Evolutionary conservation across 2,113 vertebrate genomes (phyloP).

Genomic region (Bubo blakistoni): DNA sequence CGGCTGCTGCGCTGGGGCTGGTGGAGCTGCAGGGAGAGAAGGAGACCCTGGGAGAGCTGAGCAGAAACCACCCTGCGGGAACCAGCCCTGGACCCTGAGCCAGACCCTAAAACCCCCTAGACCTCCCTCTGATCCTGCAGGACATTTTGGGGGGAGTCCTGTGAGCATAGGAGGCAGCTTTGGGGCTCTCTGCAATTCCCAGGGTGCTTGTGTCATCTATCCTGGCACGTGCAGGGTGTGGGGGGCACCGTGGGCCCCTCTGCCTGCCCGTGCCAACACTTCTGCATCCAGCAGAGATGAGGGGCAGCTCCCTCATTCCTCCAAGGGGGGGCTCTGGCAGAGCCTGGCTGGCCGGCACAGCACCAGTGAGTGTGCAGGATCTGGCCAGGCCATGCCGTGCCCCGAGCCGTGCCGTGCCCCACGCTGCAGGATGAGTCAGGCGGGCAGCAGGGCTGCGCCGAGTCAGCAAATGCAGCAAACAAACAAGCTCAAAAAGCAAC

Average conservation of each 20-base stretch:
- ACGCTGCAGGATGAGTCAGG: conserved; percentile 50
- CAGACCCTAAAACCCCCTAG: not conserved
- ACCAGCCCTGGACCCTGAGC: not conserved
- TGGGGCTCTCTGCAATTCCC: not conserved
- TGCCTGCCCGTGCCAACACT: accelerated
- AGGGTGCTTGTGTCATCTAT: accelerated
- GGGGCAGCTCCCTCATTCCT: accelerated
- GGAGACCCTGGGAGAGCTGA: not conserved
- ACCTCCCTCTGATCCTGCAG: not conserved
- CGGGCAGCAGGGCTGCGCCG: not conserved
- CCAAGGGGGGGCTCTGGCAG: not conserved
- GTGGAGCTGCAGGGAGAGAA: not conserved
- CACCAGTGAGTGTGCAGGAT: not conserved
- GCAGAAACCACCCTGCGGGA: accelerated
- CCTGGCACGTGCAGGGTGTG: accelerated
- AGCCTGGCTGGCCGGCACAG: accelerated
- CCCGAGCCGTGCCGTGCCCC: not conserved
- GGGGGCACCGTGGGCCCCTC: not conserved
- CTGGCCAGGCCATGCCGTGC: not conserved
- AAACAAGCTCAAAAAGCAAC: conserved; percentile 30
- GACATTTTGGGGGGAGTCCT: not conserved
- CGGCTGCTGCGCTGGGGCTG: not conserved
- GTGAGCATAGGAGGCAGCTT: not conserved
- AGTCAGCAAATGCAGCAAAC: conserved; percentile 33
- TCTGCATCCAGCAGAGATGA: not conserved